Evolutionary conservation across 2,888 invertebrate genomes (phyloP).

Genomic region (Crepidodera aurea): DNA sequence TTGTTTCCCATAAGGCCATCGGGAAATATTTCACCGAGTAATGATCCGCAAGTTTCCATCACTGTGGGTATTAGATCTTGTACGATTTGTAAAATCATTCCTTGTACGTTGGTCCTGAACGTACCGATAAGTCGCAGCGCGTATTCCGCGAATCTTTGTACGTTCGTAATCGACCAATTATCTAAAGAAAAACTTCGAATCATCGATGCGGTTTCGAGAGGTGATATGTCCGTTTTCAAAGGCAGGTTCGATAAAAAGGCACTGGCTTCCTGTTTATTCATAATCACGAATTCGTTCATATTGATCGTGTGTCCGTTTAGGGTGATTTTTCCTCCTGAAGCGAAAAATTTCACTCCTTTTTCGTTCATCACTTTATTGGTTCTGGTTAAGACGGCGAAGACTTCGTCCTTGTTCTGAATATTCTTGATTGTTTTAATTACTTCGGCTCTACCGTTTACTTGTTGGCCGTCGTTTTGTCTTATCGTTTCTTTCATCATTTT

Average conservation of each 20-base stretch:
- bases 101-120: conserved; percentile 17
- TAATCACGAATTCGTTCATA: conserved; percentile 47
- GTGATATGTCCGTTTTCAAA: conserved; percentile 14
- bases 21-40: conserved; percentile 40
- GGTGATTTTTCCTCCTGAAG: conserved; percentile 48
- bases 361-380: conserved; percentile 66
- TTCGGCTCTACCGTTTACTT: conserved; percentile 63
- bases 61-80: conserved; percentile 18
- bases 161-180: conserved; percentile 24
- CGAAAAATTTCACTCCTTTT: conserved; percentile 58
- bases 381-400: conserved; percentile 65
- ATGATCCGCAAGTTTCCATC: conserved; percentile 2
- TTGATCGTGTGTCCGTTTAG: conserved; percentile 52
- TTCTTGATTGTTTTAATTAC: conserved; percentile 66
- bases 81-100: conserved; percentile 24
- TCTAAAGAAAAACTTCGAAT: conserved; percentile 16
- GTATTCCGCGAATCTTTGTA: conserved; percentile 13
- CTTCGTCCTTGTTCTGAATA: conserved; percentile 66
- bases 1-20: conserved; percentile 11
- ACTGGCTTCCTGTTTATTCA: conserved; percentile 45
- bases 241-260: conserved; percentile 43
- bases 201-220: conserved; percentile 8
- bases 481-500: conserved; percentile 67
- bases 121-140: conserved; percentile 16
- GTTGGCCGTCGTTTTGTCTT: conserved; percentile 60